Base-by-base conservation (phyloP, 1,140 invertebrate species). In the Neuroterus valhalla region DNA sequence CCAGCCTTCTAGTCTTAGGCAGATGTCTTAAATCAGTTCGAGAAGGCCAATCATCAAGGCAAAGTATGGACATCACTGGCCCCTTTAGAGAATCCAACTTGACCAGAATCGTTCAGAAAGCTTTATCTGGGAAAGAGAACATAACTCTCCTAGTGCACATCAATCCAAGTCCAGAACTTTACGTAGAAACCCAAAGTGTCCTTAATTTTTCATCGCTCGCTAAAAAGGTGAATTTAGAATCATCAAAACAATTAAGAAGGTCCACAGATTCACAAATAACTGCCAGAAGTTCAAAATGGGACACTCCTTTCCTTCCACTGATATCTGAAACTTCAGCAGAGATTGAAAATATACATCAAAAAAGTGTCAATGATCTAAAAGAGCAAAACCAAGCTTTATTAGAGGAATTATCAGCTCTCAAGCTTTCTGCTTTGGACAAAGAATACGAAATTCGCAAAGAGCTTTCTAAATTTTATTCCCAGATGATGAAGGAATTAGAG, bases 1-100 rank as follows among this genome's bases (percentile, higher is more conserved):
- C 93, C 8, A 98, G 96, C 10, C 90, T 99, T 4, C 89, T 97
- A 74, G 94, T 96, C 2, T 91, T 99, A 0, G 94, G 95, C 43
- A 91, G 94, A 68, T 98, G 96, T 81, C 92, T 98, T n/a, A 93
- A 94, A 78, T 91, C 91, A 69, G 89, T 96, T 43, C 70, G 42
- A 3, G 78, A 81, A 62, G 78, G 72, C 45, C 75, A 83, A 17
- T 84, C 69, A 12, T 82, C 79, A 68, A 84, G 81, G 46, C 55
- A 79, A 0, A 85, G 87, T 38, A 73, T 72, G 2, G 87, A 88
- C n/a, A 72, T 86, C 3, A 81, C 87, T 66, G 87, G 81, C 3
- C 88, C 90, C 0, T 87, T 89, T 62, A 76, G 96, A 38, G 95
- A 97, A 68, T 96, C 95, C 1, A 97, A 96, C 84, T 89, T 98